Evolutionary conservation across 2,888 invertebrate species (phyloP).

Genomic region (Eubasilissa splendida): DNA sequence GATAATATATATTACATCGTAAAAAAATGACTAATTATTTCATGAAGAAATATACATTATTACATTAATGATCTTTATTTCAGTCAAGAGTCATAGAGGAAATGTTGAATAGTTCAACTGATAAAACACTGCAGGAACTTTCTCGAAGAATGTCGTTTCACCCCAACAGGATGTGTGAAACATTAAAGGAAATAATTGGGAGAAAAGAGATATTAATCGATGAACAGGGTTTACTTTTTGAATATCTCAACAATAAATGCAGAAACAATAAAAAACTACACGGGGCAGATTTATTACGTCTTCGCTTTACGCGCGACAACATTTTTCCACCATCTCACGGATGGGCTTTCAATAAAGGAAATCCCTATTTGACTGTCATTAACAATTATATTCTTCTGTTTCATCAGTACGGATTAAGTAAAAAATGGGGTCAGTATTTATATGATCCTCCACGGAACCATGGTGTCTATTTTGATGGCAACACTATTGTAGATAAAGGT

Average conservation of each 20-base stretch:
- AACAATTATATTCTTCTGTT: conserved; percentile 10
- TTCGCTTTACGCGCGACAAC: conserved; percentile 7
- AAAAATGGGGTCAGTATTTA: conserved; percentile 18
- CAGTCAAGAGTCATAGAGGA: conserved; percentile 29
- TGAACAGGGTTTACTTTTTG: neutral
- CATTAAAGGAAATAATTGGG: conserved; percentile 16
- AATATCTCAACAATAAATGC: conserved; percentile 17
- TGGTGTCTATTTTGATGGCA: conserved; percentile 25
- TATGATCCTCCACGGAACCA: neutral
- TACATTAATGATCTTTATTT: neutral
- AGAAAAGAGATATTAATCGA: conserved; percentile 14
- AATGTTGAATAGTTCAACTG: conserved; percentile 30
- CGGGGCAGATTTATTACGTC: neutral
- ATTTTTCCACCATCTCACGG: conserved; percentile 13
- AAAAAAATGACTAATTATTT: too few relatives aligned
- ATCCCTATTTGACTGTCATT: neutral
- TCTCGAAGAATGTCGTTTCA: neutral
- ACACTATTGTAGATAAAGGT: neutral
- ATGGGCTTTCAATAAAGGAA: conserved; percentile 1
- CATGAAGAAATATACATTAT: too few relatives aligned
- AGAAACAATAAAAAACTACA: neutral
- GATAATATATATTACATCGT: too few relatives aligned
- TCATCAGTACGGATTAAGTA: conserved; percentile 19
- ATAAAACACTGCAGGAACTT: conserved; percentile 9
- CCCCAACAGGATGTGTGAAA: neutral